Evolutionary conservation across 92 coral and sea anemone species (phyloP).

Genomic region (Ricordea florida): DNA sequence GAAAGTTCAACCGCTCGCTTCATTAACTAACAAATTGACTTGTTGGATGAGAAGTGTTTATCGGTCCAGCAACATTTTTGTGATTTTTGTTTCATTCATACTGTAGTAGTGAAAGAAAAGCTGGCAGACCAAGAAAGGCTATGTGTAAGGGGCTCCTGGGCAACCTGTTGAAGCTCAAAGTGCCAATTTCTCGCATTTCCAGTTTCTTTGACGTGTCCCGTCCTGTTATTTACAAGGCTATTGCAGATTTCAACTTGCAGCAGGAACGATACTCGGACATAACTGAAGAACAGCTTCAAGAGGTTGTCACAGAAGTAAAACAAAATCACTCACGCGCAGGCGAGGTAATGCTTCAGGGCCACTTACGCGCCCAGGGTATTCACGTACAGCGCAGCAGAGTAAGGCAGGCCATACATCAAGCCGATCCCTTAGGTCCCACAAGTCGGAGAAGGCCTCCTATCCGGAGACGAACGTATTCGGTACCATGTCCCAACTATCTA

Average conservation of each 20-base stretch:
- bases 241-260: background rate
- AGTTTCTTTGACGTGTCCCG: conserved; percentile 19
- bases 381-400: conserved; percentile 19
- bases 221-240: conserved; percentile 34
- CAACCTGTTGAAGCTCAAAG: conserved; percentile 2
- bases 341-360: conserved; percentile 35
- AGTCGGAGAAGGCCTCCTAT: conserved; percentile 4
- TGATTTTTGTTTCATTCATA: too few relatives aligned
- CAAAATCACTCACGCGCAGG: conserved; percentile 7
- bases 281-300: background rate
- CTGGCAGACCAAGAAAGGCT: conserved; percentile 41
- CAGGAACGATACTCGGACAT: background rate
- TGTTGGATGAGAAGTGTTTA: too few relatives aligned
- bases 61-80: too few relatives aligned
- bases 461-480: conserved; percentile 22
- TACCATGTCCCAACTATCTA: conserved; percentile 25
- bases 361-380: conserved; percentile 25
- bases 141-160: conserved; percentile 40
- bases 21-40: too few relatives aligned
- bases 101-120: too few relatives aligned
- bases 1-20: too few relatives aligned
- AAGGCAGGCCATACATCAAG: conserved; percentile 2
- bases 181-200: conserved; percentile 2
- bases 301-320: background rate
- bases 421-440: too few relatives aligned